Evolutionary conservation across 2,888 invertebrate genomes (phyloP), one percentile per base, ranked within the genome.

Genomic region (Lasioglossum calceatum): DNA sequence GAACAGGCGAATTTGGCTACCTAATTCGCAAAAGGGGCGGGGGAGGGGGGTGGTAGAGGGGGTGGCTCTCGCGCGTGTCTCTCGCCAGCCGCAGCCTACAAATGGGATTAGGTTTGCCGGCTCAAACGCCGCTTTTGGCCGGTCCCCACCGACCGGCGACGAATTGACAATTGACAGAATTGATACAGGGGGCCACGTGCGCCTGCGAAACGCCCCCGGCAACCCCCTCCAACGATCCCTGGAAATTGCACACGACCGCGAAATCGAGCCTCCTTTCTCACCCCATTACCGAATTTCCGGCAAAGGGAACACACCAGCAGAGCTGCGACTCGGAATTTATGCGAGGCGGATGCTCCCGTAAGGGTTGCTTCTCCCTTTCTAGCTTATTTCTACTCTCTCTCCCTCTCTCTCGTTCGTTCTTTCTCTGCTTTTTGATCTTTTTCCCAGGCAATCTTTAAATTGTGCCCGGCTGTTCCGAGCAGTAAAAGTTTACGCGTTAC

Each of bases 161-260:
- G 94, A 95, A 95, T 95, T 95, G 95, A 95, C 95, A 95, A 95
- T 95, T 95, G 95, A 94, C 95, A 95, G 93, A 95, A 95, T 94
- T 95, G 95, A 94, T 94, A 94, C 93, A 90, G 90, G 79, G 82
- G 81, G 91, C 87, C 92, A 92, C 92, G 92, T 91, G 90, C 64
- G 54, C 64, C 54, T 70, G 80, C 67, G 76, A 78, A 85, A 84
- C 86, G 86, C 87, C 87, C 61, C 61, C 39, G 80, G 70, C 39
- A 8, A 23, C 39, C 70, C 70, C 39, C 70, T 10, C 70, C 39
- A 23, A 23, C n/a, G 47, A 44, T 54, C 54, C 54, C 54, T 8
- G 54, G 47, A 79, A 74, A 74, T 64, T 71, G 75, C 61, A 72
- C 42, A 50, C 39, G 73, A 73, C 39, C 39, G 67, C 77, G 61